Evolutionary conservation across 2,888 invertebrate species (phyloP).

Genomic region (Scrobipalpa atriplicella): DNA sequence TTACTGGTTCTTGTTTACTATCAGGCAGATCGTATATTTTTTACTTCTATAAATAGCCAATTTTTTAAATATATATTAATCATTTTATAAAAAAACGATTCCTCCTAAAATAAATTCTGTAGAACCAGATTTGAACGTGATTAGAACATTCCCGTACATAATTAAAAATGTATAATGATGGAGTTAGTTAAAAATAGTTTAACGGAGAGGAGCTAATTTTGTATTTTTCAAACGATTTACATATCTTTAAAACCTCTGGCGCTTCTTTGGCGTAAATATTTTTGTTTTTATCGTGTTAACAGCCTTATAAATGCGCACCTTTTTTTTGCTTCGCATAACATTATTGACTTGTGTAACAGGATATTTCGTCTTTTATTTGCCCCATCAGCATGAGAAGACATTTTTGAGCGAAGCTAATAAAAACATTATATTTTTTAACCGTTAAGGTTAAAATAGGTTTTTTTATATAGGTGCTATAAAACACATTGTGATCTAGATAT

Average conservation of each 20-base stretch:
- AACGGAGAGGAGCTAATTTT: background rate
- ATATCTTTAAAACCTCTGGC: background rate
- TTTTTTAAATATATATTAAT: too few species aligned
- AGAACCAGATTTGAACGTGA: background rate
- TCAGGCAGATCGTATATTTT: too few species aligned
- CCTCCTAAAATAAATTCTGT: background rate
- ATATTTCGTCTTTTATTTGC: too few species aligned
- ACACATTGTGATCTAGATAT: too few species aligned
- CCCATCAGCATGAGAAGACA: too few species aligned
- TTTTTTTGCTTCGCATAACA: background rate
- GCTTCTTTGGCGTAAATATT: background rate
- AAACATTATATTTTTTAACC: too few species aligned
- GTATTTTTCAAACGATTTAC: slow-evolving; percentile 4
- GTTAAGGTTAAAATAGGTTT: too few species aligned
- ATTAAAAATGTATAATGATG: background rate
- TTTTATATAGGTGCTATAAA: too few species aligned
- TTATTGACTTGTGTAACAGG: too few species aligned
- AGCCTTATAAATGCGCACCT: background rate
- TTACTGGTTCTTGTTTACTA: too few species aligned
- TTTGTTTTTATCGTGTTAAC: background rate
- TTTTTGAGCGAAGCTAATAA: too few species aligned
- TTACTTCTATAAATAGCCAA: background rate
- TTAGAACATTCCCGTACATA: background rate
- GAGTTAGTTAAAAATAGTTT: background rate
- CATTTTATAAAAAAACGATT: background rate